Evolutionary conservation across 2,113 vertebrate genomes (phyloP).

Genomic region (Atherinomorus stipes): DNA sequence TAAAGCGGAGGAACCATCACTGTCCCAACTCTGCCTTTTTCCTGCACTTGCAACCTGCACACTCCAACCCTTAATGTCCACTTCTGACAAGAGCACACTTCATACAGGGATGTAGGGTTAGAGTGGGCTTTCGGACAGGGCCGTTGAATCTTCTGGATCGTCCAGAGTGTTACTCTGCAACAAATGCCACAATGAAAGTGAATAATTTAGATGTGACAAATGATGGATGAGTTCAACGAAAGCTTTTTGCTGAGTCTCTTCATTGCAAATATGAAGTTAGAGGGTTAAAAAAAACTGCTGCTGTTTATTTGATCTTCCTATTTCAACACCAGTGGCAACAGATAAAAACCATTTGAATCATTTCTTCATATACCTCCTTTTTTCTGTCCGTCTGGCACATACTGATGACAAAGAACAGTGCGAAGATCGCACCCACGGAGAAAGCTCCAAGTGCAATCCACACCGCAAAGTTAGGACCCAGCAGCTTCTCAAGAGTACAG

Average conservation of each 20-base stretch:
- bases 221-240: not conserved
- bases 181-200: not conserved
- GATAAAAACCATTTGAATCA: not conserved
- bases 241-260: not conserved
- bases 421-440: constrained; percentile 53
- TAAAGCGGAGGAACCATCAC: no score
- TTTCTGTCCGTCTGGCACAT: constrained; percentile 53
- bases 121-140: no score
- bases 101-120: no score
- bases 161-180: constrained; percentile 93
- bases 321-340: not conserved
- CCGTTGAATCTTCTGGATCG: constrained; percentile 95
- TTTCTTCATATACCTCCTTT: constrained; percentile 67
- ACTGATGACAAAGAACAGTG: constrained; percentile 40
- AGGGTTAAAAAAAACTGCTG: not conserved
- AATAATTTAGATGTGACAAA: not conserved
- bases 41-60: no score
- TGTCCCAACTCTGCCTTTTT: no score
- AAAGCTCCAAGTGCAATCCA: constrained; percentile 61
- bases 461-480: constrained; percentile 60
- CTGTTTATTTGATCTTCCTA: no score
- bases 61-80: no score
- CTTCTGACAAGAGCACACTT: no score
- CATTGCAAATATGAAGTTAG: not conserved
- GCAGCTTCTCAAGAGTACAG: fast-evolving